Evolutionary conservation across 2,113 vertebrate genomes (phyloP).

Genomic region (Grallaria varia): DNA sequence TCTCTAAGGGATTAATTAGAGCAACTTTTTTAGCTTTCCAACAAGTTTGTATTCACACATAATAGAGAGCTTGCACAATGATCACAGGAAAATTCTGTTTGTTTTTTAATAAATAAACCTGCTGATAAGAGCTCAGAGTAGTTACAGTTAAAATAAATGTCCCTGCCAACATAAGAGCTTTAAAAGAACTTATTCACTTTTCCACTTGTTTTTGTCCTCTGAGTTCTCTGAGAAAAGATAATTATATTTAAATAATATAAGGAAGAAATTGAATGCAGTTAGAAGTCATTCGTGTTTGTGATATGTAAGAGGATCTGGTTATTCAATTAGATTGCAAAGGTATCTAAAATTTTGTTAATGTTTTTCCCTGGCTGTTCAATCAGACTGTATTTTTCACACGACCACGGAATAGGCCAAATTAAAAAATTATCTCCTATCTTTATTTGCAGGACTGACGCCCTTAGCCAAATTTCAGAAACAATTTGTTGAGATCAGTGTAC

Average conservation of each 20-base stretch:
- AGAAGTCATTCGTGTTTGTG: background rate
- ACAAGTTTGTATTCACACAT: constrained; percentile 38
- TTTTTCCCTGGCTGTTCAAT: background rate
- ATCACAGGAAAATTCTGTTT: constrained; percentile 11
- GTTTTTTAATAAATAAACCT: constrained; percentile 38
- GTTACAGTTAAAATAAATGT: background rate
- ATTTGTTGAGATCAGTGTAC: background rate
- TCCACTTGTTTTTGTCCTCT: background rate
- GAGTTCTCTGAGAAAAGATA: background rate
- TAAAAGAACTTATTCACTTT: background rate
- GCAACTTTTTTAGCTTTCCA: constrained; percentile 53
- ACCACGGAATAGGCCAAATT: background rate
- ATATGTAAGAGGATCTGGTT: background rate
- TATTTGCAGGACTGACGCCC: background rate
- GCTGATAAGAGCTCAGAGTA: background rate
- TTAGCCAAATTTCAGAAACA: background rate
- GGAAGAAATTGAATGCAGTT: background rate
- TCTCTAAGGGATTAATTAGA: constrained; percentile 76
- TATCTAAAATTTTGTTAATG: background rate
- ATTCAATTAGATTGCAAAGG: background rate
- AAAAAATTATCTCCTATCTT: background rate
- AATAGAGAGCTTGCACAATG: constrained; percentile 13
- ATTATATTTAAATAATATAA: background rate
- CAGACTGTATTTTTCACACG: background rate
- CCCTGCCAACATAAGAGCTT: background rate